phyloP scores from a whole-genome alignment of 2,888 invertebrate genomes.

The Sipha maydis region DNA sequence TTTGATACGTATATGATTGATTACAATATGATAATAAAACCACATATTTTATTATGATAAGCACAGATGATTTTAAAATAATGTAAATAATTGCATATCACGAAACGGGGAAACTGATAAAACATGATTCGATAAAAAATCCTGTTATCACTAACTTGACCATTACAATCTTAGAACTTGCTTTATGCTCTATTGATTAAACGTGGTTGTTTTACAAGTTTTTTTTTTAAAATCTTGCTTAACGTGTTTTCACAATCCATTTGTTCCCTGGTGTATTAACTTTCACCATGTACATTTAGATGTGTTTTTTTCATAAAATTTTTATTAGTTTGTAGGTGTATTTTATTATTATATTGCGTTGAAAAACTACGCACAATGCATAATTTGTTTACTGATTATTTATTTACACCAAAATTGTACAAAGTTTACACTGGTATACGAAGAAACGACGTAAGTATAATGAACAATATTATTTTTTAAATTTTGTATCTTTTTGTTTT shows the following conservation, averaged over 20 bases:
- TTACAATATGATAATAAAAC: too few species aligned
- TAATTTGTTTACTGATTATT: conserved; percentile 39
- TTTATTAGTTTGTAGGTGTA: background rate
- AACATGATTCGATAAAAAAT: too few species aligned
- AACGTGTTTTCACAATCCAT: background rate
- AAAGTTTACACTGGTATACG: conserved; percentile 48
- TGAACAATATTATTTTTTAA: background rate
- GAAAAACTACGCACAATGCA: background rate
- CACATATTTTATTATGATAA: background rate
- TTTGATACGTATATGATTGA: too few species aligned
- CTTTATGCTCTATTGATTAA: background rate
- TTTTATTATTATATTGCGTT: background rate
- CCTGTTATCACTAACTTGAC: background rate
- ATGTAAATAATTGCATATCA: background rate
- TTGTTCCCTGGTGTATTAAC: background rate
- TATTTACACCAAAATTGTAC: conserved; percentile 47
- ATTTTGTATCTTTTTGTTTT: too few species aligned
- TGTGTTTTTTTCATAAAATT: background rate
- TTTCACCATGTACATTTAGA: background rate
- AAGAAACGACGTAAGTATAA: conserved; percentile 46
- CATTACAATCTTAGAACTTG: background rate
- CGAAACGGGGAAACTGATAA: background rate
- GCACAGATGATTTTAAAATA: background rate
- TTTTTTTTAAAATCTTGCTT: background rate
- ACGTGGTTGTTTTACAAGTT: background rate